phyloP scores from a whole-genome alignment of 2,113 vertebrate genomes.

The Catharus fuscescens region DNA sequence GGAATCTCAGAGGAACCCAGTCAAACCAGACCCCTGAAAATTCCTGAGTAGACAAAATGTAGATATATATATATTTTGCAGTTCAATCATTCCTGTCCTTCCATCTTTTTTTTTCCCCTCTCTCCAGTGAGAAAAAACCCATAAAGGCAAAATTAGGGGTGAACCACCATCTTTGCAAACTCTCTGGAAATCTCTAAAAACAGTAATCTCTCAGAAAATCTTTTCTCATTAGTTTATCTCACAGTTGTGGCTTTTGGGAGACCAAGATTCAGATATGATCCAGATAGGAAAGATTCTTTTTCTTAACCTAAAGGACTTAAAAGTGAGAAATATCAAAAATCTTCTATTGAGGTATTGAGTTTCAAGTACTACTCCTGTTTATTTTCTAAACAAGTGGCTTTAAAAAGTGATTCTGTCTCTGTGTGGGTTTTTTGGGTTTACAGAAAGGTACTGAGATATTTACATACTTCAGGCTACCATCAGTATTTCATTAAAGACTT shows the following conservation, averaged over 20 bases:
- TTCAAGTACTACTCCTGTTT: not conserved
- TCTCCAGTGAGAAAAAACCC: not conserved
- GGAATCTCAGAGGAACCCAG: not conserved
- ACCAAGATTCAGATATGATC: not conserved
- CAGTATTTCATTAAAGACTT: not conserved
- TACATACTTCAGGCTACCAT: not conserved
- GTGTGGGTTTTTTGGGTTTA: not conserved
- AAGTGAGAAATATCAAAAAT: not conserved
- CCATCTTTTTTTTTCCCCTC: no score
- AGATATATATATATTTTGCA: not conserved
- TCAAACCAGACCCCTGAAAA: not conserved
- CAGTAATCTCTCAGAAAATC: not conserved
- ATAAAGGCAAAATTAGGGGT: not conserved
- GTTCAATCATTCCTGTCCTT: not conserved
- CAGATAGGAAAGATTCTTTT: not conserved
- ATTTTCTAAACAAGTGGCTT: not conserved
- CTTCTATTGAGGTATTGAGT: not conserved
- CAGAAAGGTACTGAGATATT: not conserved
- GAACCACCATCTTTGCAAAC: not conserved
- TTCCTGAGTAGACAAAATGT: not conserved
- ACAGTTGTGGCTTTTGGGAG: not conserved
- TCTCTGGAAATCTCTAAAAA: not conserved
- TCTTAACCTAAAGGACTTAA: not conserved
- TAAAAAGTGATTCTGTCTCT: not conserved
- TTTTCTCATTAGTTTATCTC: not conserved